Evolutionary conservation across 2,888 invertebrate genomes (phyloP).

Genomic region (Drosophila falleni): DNA sequence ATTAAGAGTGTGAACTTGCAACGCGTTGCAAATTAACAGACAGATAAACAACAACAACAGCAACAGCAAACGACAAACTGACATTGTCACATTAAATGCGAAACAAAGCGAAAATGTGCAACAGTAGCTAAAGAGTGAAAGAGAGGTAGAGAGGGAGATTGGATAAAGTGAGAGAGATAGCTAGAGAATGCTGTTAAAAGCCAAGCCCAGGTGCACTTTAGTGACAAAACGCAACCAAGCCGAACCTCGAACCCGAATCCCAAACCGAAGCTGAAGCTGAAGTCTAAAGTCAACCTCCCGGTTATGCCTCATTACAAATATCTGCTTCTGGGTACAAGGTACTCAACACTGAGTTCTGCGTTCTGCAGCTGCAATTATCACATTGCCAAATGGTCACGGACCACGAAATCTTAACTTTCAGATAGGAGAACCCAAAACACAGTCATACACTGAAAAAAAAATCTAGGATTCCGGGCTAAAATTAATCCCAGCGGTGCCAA

Average conservation of each 20-base stretch:
- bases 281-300: constrained; percentile 31
- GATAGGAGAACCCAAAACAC: constrained; percentile 54
- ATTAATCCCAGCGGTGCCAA: too few species aligned
- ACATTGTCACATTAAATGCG: constrained; percentile 80
- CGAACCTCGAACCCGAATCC: constrained; percentile 26
- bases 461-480: too few species aligned
- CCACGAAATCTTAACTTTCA: constrained; percentile 81
- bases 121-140: constrained; percentile 63
- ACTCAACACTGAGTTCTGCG: constrained; percentile 22
- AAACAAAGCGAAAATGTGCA: constrained; percentile 68
- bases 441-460: too few species aligned
- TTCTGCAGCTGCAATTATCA: constrained; percentile 75
- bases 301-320: constrained; percentile 66
- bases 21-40: constrained; percentile 71
- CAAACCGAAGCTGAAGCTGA: constrained; percentile 13
- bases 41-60: constrained; percentile 64
- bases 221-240: constrained; percentile 62
- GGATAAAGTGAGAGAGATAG: constrained; percentile 9
- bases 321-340: constrained; percentile 39
- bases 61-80: constrained; percentile 49
- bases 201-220: constrained; percentile 78
- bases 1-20: constrained; percentile 81
- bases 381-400: constrained; percentile 83
- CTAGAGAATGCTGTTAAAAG: constrained; percentile 24
- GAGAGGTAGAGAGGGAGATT: constrained; percentile 22